Evolutionary conservation across 2,113 vertebrate species (phyloP).

Genomic region (Salvator merianae): DNA sequence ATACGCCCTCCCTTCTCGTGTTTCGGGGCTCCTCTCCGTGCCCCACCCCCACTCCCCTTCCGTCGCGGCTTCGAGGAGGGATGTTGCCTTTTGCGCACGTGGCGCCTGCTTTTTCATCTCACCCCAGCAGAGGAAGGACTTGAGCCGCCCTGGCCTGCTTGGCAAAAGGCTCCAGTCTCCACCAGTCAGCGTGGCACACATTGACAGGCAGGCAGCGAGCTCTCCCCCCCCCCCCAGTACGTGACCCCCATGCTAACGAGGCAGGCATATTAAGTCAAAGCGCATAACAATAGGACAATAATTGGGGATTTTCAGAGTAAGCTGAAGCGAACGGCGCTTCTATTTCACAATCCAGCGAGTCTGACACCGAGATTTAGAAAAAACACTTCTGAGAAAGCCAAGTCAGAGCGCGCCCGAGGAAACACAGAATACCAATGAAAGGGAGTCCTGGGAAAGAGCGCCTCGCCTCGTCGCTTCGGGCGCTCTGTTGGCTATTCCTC

Average conservation of each 20-base stretch:
- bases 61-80: background rate
- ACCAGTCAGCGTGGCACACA: background rate
- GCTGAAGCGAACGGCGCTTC: background rate
- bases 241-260: constrained; percentile 7
- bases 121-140: background rate
- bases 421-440: background rate
- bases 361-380: background rate
- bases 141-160: background rate
- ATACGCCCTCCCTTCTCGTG: too few relatives aligned
- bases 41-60: background rate
- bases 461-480: background rate
- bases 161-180: background rate
- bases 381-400: background rate
- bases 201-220: background rate
- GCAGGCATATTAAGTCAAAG: background rate
- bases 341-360: constrained; percentile 18
- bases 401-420: background rate
- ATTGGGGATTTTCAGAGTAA: constrained; percentile 7
- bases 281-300: constrained; percentile 1
- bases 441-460: background rate
- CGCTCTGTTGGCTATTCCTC: too few relatives aligned
- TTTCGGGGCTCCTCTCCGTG: too few relatives aligned
- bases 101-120: background rate
- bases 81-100: background rate
- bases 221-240: background rate